Base-by-base conservation (phyloP, 2,113 vertebrate species). In the Amphiprion percula region DNA sequence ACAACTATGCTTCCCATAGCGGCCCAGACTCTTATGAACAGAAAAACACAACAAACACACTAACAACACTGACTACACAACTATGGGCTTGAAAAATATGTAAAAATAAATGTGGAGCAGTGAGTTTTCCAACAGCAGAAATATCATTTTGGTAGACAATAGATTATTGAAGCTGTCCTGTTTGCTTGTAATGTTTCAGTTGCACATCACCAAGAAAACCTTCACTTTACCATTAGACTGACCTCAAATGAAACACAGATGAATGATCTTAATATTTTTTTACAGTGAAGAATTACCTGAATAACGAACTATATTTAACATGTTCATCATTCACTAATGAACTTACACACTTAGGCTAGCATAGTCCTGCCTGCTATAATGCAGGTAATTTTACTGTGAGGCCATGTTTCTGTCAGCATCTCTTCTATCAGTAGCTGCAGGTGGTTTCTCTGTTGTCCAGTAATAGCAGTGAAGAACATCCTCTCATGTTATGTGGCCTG, bases 171-270 rank as follows among this genome's bases (percentile, higher is more conserved):
- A 21, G 21, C 17, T 10, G 5, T 21, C n/a, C 49, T 7, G 17
- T 49, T 49, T 49, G 15, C 19, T 15, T 44, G 41, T 44, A 44
- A 14, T 59, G 10, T 59, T 37, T 59, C 15, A n/a, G 56, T 17
- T 37, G 56, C 28, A 59, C 28, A 28, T 10, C 28, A 11, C 19
- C 30, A 37, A n/a, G 2, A 19, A 56, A 66, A 58, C n/a, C 58
- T 58, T 37, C n/a, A 50, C 23, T 68, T 58, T 28, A 44, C 0
- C 23, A 24, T 65, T n/a, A 61, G 8, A 49, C 64, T 8, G 39
- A 49, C 59, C 39, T 16, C 10, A 33, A 63, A 68, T 68, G 10
- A 73, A 59, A 41, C 23, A 67, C n/a, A 66, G 54, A 73, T 41
- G 44, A 53, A 79, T 54, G 33, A 46, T 33, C 21, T 11, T n/a